Evolutionary conservation across 2,797 vertebrate species (phyloP), one percentile per base, ranked within the genome.

Genomic region (Huso huso): DNA sequence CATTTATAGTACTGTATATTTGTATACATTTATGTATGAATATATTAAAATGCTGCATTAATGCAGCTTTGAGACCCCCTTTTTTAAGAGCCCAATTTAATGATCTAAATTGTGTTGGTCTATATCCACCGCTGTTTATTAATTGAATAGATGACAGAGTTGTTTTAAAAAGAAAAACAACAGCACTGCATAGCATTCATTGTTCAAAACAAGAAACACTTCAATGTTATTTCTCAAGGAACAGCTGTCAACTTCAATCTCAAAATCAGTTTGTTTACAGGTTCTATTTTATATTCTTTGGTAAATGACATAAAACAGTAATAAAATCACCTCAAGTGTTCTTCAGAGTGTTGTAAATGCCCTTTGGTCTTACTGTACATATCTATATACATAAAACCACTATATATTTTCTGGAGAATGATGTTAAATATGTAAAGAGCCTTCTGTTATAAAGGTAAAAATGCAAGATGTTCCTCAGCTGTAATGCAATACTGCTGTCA

Each of bases 351-450:
- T 84, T 82, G 84, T 84, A 85, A 86, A 92, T 90, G 89, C 86
- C 89, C 87, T 87, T 92, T 93, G 90, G 90, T 90, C 90, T 87
- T 84, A 88, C 81, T 84, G 80, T 87, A 88, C 86, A 82, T 84
- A 85, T 83, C 83, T 86, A 89, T 88, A 88, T 87, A 91, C 84
- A 92, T 93, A 92, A 93, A 92, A 87, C 82, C 79, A 88, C 87
- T 86, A 89, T 86, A 89, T 91, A 83, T 90, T 82, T 90, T 88
- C 83, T 83, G 76, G 79, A 80, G 86, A 89, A 93, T 93, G 92
- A 92, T 87, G 83, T 91, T 90, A 92, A 94, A 93, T 93, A 93
- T 92, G 91, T 91, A 92, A 92, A 93, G 87, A 88, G 82, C 83
- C 84, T 86, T 84, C 79, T 77, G 83, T 87, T 83, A 86, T 81